phyloP scores from a whole-genome alignment of 2,797 vertebrate genomes.

The Gephyroberyx darwinii region DNA sequence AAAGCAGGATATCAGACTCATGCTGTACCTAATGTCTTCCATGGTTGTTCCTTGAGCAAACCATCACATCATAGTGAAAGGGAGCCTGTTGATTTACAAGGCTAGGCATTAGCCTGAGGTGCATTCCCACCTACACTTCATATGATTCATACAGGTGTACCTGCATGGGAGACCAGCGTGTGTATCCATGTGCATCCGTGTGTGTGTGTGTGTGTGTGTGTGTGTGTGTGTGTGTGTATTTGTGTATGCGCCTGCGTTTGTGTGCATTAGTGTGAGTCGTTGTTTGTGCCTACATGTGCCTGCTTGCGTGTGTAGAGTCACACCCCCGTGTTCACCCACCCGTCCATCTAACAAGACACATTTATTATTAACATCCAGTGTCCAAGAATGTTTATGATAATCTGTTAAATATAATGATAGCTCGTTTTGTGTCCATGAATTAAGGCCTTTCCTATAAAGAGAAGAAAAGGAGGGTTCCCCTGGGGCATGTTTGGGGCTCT shows the following conservation, averaged over 20 bases:
- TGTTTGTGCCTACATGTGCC: slow-evolving; percentile 1
- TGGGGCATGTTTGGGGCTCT: slow-evolving; percentile 55
- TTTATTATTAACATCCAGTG: slow-evolving; percentile 54
- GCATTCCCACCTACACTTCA: slow-evolving; percentile 35
- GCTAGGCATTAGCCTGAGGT: slow-evolving; percentile 22
- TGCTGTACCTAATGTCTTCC: background rate
- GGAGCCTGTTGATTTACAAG: slow-evolving; percentile 17
- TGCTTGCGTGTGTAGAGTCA: slow-evolving; percentile 37
- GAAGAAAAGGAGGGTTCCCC: slow-evolving; percentile 63
- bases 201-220: background rate
- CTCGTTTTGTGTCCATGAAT: slow-evolving; percentile 69
- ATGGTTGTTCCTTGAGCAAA: background rate
- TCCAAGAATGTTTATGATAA: slow-evolving; percentile 73
- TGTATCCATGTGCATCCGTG: background rate
- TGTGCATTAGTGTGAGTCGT: background rate
- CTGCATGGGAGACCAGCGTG: slow-evolving; percentile 16
- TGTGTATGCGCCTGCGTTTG: background rate
- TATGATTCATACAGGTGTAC: slow-evolving; percentile 54
- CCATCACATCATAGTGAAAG: slow-evolving; percentile 7
- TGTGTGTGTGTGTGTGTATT: background rate
- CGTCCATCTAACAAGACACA: slow-evolving; percentile 44
- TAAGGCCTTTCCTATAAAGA: slow-evolving; percentile 69
- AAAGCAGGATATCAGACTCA: background rate
- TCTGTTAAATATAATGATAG: slow-evolving; percentile 74
- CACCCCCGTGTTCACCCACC: slow-evolving; percentile 44